Conservation (phyloP, 2,113 vertebrate species). For the Illadopsis cleaveri region DNA sequence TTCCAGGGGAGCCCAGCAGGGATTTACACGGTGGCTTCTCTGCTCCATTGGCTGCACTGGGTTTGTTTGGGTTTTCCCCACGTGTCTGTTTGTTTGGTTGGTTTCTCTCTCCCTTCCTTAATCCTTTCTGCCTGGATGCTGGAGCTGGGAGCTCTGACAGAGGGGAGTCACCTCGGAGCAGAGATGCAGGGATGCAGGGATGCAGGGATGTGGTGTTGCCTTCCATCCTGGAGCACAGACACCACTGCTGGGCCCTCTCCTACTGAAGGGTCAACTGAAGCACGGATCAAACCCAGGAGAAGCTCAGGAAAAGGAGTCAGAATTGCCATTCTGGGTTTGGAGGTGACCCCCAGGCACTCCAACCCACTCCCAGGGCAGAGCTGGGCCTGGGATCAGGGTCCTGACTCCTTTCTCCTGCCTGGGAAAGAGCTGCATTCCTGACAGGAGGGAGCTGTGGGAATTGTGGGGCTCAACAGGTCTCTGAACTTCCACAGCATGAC, state of each 20-base stretch:
- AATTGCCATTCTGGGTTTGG: background rate
- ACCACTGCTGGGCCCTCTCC: rapidly evolving
- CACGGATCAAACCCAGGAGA: rapidly evolving
- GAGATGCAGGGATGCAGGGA: background rate
- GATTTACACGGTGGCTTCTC: background rate
- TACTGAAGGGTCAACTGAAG: background rate
- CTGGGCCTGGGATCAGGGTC: rapidly evolving
- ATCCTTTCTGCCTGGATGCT: slow-evolving; percentile 32
- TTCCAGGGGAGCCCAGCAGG: background rate
- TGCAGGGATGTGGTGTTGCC: background rate
- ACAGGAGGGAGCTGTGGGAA: background rate
- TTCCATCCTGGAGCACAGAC: background rate
- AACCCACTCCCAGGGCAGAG: rapidly evolving
- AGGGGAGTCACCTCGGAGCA: background rate
- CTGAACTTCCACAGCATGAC: rapidly evolving
- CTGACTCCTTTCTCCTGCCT: background rate
- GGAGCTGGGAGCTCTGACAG: rapidly evolving
- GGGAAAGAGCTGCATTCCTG: background rate
- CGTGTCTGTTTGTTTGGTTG: background rate
- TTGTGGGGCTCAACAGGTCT: rapidly evolving
- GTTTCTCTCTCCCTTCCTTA: background rate
- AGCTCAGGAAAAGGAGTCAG: background rate
- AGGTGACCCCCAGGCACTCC: background rate
- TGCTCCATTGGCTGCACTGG: background rate
- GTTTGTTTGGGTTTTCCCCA: slow-evolving; percentile 41